These are phyloP conservation scores for Drosophila nannoptera DNA, from an alignment of 1,140 invertebrate species.

Conservation along the genomic window DNA sequence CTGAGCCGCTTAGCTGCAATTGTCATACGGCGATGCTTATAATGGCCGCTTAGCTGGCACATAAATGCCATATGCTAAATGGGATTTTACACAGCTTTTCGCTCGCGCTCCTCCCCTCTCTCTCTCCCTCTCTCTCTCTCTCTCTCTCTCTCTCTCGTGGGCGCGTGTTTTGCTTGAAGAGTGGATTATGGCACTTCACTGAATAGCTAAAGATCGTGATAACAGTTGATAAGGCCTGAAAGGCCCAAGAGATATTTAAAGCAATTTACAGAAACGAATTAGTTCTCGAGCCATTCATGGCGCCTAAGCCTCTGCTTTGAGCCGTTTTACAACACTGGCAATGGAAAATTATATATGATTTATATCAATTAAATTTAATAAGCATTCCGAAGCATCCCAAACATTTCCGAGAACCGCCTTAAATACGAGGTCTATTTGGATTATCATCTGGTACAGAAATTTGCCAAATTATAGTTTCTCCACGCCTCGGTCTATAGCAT, in stretches of 20 bases:
- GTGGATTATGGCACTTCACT: constrained; percentile 7
- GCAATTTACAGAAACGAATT: too few species aligned
- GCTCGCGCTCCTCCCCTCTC: not conserved
- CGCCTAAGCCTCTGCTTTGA: too few species aligned
- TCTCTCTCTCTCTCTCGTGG: constrained; percentile 9
- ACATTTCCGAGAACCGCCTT: constrained; percentile 3
- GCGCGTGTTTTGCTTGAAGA: constrained; percentile 10
- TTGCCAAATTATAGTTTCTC: constrained; percentile 57
- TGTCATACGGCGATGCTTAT: constrained; percentile 67
- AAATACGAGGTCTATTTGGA: not conserved
- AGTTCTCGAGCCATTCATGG: too few species aligned
- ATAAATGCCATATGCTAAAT: constrained; percentile 75
- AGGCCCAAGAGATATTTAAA: too few species aligned
- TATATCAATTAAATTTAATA: too few species aligned
- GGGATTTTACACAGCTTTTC: constrained; percentile 56
- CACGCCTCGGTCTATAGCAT: constrained; percentile 1
- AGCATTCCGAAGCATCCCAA: too few species aligned
- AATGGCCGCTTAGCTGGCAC: constrained; percentile 72
- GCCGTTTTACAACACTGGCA: too few species aligned
- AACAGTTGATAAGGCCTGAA: constrained; percentile 1
- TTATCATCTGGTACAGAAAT: constrained; percentile 10
- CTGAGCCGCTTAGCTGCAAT: constrained; percentile 71
- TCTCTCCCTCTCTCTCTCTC: not conserved
- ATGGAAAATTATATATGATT: too few species aligned
- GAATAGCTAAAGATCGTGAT: constrained; percentile 3